Evolutionary conservation across 2,113 vertebrate genomes (phyloP), one percentile per base, ranked within the genome.

Genomic region (Channa argus): DNA sequence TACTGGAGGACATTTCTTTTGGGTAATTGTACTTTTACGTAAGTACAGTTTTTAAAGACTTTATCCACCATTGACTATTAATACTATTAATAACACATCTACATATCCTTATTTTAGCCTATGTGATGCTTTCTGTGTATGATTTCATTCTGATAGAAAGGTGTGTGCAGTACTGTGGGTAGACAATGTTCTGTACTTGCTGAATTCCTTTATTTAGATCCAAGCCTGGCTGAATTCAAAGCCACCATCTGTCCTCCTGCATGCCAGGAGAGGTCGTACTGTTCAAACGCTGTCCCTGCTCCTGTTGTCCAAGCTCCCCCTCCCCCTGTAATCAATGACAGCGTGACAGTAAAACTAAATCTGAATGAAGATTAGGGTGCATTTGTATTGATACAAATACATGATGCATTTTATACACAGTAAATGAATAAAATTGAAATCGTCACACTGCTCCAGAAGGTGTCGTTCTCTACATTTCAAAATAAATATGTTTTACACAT

Each of bases 181-280:
- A 54, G 39, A 75, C 36, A 59, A 47, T 34, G 45, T 6, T 45
- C 3, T 52, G 62, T 36, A 10, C 12, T 58, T 6, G 13, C 67
- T 63, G n/a, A 63, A 49, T 78, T 74, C 55, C 80, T 86, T 74
- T 55, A 79, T 83, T 75, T 74, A 82, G 61, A 38, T 9, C 6
- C 6, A 81, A 76, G 59, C 65, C 33, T 51, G 41, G n/a, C 10
- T 85, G 82, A 79, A 59, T 79, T 33, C 55, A 2, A 63, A 69
- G 63, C 54, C 72, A 10, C 88, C 86, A 90, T 90, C 83, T 90
- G 88, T 84, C 63, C 76, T 10, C 47, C 59, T 63, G 75, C 14
- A 44, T 84, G 72, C 78, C 68, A 45, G 64, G 2, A 74, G 86
- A 79, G 75, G 78, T 63, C 55, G 10, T 34, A 24, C 65, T 55